Base-by-base conservation (phyloP, 2,888 invertebrate genomes). In the Stenodema calcarata region DNA sequence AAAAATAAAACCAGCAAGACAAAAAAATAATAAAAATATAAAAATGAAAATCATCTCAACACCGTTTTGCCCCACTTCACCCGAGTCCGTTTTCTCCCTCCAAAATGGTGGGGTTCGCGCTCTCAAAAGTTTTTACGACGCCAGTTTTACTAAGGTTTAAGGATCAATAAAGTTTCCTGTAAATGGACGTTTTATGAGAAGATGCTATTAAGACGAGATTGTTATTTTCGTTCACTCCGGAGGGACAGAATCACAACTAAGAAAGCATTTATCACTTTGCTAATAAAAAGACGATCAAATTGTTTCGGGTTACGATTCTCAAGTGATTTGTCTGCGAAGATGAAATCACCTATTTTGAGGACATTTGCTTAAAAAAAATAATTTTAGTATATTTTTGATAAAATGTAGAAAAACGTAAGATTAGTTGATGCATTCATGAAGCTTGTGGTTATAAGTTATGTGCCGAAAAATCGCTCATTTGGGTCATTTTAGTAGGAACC, bases 151-250 rank as follows among this genome's bases (percentile, higher is more conserved):
- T 41, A 42, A 75, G 35, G 75, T 35, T 78, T 78, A 44, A 78
- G 78, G 78, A 78, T 78, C 78, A 78, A 44, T 78, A 78, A 78
- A 78, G 78, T 78, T 78, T 18, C 78, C 78, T 78, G 78, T 78
- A 78, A 78, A 78, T 78, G 78, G 78, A 78, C 16, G 44, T 78
- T 78, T 78, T 78, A 78, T 27, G 78, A 78, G 41, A 78, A 78
- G 78, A 47, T 44, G 78, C 78, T 78, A 42, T 42, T 44, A 78
- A 78, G 44, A 78, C 27, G 27, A 44, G 27, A 78, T 44, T 78
- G 78, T 47, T 78, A 42, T 78, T 78, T 78, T 27, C 41, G 78
- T 47, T 78, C 27, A 12, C 23, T 27, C 62, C 62, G 27, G 62
- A 62, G 62, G 62, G 62, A 47, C 47, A 47, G 47, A 23, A 62